These are phyloP conservation scores for Argyrosomus japonicus DNA, from an alignment of 2,113 vertebrate species.

Conservation along the genomic window DNA sequence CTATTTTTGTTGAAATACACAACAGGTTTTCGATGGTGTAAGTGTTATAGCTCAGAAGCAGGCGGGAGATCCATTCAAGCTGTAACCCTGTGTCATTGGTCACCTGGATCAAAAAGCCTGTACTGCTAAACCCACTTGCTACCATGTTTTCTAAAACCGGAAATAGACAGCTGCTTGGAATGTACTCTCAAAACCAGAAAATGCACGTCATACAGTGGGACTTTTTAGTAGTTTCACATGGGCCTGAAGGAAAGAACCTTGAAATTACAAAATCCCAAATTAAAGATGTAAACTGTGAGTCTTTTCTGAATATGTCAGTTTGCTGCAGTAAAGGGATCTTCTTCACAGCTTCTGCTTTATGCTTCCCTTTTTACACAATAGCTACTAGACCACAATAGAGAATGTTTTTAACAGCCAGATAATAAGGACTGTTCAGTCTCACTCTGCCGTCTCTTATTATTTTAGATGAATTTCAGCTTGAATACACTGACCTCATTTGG, in stretches of 20 bases:
- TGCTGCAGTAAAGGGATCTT: not conserved
- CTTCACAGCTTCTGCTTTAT: conserved; percentile 25
- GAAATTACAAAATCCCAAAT: not conserved
- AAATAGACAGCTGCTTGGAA: conserved; percentile 37
- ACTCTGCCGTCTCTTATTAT: conserved; percentile 2
- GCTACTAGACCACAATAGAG: not conserved
- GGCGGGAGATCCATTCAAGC: conserved; percentile 54
- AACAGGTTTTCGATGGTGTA: not conserved
- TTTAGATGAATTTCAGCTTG: not conserved
- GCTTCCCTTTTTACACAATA: conserved; percentile 14
- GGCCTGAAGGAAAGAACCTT: not conserved
- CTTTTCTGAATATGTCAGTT: not conserved
- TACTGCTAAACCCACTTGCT: conserved; percentile 22
- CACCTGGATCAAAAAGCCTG: conserved; percentile 43
- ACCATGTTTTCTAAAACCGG: conserved; percentile 42
- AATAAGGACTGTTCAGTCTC: not conserved
- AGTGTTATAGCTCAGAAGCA: conserved; percentile 27
- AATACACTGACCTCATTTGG: not conserved
- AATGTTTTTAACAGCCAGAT: not conserved
- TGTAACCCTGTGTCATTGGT: conserved; percentile 55
- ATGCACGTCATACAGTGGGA: not conserved
- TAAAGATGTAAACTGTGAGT: not conserved
- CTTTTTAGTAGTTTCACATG: not conserved
- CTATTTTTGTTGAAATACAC: conserved; percentile 1
- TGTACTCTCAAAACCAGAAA: conserved; percentile 15